These are phyloP conservation scores for Clusia tigrina DNA, from an alignment of 2,888 invertebrate genomes.

Conservation along the genomic window DNA sequence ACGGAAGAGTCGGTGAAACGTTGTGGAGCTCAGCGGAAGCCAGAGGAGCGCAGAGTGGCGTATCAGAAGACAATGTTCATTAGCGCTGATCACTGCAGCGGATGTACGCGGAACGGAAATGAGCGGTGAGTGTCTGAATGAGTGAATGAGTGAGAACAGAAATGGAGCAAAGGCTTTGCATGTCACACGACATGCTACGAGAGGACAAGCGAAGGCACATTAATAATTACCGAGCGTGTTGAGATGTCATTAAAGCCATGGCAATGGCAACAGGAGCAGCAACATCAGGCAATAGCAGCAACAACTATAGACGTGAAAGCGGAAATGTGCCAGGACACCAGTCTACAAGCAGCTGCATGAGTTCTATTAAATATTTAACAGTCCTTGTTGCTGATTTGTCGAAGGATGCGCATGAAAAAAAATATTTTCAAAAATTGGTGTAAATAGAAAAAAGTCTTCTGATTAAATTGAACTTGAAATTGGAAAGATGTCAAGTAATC, in stretches of 20 bases:
- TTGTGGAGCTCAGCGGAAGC: background rate
- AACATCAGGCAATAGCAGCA: too few relatives aligned
- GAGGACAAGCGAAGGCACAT: slow-evolving; percentile 1
- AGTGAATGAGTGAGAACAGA: background rate
- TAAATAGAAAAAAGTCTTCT: too few relatives aligned
- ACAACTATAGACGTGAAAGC: background rate
- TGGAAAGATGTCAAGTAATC: too few relatives aligned
- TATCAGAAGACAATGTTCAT: slow-evolving; percentile 9
- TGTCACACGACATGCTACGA: slow-evolving; percentile 1
- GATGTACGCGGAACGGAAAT: slow-evolving; percentile 15
- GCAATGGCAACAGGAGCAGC: too few relatives aligned
- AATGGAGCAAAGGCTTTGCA: slow-evolving; percentile 4
- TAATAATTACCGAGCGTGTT: slow-evolving; percentile 8
- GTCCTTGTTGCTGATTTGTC: too few relatives aligned
- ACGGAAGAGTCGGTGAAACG: background rate
- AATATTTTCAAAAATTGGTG: too few relatives aligned
- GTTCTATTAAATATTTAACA: too few relatives aligned
- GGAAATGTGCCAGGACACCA: background rate
- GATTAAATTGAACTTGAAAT: too few relatives aligned
- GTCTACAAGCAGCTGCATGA: too few relatives aligned
- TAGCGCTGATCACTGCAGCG: slow-evolving; percentile 18
- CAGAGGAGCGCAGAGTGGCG: background rate
- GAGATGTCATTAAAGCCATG: background rate
- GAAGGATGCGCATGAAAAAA: too few relatives aligned
- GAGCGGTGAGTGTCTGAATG: background rate